These are phyloP conservation scores for Trypoxylon attenuatum DNA, from an alignment of 2,888 invertebrate species.

Conservation along the genomic window DNA sequence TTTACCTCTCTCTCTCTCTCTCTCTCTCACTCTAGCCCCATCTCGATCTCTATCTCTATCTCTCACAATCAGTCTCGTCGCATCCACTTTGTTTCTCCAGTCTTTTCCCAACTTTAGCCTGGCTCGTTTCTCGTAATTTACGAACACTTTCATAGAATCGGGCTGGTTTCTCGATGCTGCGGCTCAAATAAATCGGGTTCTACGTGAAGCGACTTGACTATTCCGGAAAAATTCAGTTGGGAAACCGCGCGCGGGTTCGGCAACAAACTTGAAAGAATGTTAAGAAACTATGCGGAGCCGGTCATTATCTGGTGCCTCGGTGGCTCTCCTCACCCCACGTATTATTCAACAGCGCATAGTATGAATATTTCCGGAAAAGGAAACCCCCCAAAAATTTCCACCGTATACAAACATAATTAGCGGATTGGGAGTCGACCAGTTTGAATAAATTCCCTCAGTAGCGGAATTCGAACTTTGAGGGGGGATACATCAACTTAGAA, in stretches of 20 bases:
- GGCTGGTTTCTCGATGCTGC: conserved; percentile 57
- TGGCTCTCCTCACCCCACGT: background rate
- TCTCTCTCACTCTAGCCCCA: background rate
- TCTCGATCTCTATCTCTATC: no score
- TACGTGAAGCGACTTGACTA: conserved; percentile 62
- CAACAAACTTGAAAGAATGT: conserved; percentile 39
- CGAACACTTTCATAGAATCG: no score
- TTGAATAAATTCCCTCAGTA: no score
- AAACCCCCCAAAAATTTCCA: no score
- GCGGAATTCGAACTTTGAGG: no score
- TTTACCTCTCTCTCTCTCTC: conserved; percentile 15
- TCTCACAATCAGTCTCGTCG: no score
- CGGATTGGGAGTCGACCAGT: no score
- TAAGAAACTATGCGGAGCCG: conserved; percentile 20
- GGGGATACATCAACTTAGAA: no score
- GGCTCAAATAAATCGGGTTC: conserved; percentile 65
- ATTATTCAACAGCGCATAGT: no score
- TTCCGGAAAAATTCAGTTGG: conserved; percentile 34
- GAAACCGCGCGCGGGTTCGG: conserved; percentile 36
- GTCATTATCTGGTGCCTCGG: background rate
- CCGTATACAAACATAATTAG: no score
- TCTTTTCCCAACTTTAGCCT: background rate
- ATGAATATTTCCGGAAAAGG: no score
- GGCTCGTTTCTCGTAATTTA: conserved; percentile 29
- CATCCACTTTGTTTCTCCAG: no score